These are phyloP conservation scores for Eriocheir sinensis DNA, from an alignment of 1,140 invertebrate species.

Conservation along the genomic window DNA sequence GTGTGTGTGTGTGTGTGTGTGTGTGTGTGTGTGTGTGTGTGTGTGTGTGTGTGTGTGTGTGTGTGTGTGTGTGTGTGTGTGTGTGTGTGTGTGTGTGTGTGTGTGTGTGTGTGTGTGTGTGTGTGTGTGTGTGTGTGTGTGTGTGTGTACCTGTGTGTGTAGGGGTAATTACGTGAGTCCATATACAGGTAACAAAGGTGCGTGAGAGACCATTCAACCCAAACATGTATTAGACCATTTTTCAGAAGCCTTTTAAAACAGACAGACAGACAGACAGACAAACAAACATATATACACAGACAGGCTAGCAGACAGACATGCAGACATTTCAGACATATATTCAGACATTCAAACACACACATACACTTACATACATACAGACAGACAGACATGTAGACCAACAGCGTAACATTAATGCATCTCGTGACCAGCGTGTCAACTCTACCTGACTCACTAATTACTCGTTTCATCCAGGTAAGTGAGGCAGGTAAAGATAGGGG, in stretches of 20 bases:
- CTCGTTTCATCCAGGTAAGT: neutral
- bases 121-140: neutral
- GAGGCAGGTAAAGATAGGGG: neutral
- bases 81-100: neutral
- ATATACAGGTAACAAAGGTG: neutral
- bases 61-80: conserved; percentile 26
- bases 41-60: conserved; percentile 33
- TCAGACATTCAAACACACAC: too few species aligned
- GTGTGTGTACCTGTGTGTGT: too few species aligned
- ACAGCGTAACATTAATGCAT: neutral
- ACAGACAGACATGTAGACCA: conserved; percentile 27
- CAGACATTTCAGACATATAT: too few species aligned
- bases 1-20: conserved; percentile 18
- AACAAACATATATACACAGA: too few species aligned
- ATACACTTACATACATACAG: neutral
- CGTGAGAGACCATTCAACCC: too few species aligned
- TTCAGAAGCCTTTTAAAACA: neutral
- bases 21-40: conserved; percentile 33
- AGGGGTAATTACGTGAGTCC: neutral
- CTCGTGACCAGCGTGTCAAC: neutral
- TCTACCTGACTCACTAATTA: neutral
- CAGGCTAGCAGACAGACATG: neutral
- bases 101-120: neutral
- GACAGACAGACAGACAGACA: neutral
- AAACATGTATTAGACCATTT: neutral